These are phyloP conservation scores for Euwallacea fornicatus DNA, from an alignment of 1,140 invertebrate genomes.

Conservation along the genomic window DNA sequence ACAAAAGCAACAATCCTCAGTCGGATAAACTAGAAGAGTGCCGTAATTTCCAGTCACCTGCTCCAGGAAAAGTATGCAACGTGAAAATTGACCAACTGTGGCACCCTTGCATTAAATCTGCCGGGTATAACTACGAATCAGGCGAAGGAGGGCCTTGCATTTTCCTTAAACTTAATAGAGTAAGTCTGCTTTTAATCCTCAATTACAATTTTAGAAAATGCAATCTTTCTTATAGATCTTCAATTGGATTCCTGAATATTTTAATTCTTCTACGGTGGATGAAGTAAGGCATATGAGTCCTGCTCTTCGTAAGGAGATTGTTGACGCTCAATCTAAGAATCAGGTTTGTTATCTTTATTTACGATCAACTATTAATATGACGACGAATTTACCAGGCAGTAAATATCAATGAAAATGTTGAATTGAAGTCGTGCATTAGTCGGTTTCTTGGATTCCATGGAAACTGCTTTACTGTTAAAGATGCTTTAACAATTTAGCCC, in stretches of 20 bases:
- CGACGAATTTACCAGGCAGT: too few species aligned
- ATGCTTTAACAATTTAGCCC: too few species aligned
- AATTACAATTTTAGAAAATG: constrained; percentile 9
- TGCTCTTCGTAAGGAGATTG: constrained; percentile 73
- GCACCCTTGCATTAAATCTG: constrained; percentile 63
- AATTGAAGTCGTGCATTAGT: too few species aligned
- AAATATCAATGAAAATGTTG: too few species aligned
- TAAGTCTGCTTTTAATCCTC: constrained; percentile 44
- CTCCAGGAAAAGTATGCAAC: constrained; percentile 69
- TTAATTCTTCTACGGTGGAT: constrained; percentile 73
- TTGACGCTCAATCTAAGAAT: constrained; percentile 50
- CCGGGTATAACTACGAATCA: constrained; percentile 70
- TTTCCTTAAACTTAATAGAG: constrained; percentile 83
- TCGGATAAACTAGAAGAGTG: constrained; percentile 70
- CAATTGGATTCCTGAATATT: constrained; percentile 75
- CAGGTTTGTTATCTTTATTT: constrained; percentile 34
- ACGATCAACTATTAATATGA: too few species aligned
- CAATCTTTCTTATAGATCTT: constrained; percentile 65
- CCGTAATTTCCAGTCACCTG: constrained; percentile 62
- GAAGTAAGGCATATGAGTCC: constrained; percentile 68
- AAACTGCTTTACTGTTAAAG: too few species aligned
- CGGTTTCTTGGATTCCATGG: too few species aligned
- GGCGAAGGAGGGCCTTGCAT: constrained; percentile 73
- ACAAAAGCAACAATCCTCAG: constrained; percentile 65
- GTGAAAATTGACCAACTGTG: constrained; percentile 68